Conservation (phyloP, 2,113 vertebrate species). For the Casuarius casuarius region DNA sequence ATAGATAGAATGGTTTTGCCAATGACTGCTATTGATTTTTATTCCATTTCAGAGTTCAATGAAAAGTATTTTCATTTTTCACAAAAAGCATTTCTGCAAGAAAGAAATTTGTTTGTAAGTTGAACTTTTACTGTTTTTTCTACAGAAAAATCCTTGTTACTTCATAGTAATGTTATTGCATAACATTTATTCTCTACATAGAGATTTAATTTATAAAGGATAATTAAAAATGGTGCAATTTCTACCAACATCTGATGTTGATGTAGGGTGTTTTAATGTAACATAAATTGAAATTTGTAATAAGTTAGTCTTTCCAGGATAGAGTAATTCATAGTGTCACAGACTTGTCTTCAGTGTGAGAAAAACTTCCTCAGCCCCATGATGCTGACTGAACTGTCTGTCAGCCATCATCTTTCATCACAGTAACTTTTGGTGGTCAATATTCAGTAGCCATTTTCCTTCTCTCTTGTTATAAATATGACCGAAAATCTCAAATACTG, state of each 20-base stretch:
- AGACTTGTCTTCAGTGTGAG: neutral
- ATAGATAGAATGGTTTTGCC: neutral
- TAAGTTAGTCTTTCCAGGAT: neutral
- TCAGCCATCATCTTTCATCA: neutral
- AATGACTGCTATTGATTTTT: neutral
- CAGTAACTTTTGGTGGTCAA: neutral
- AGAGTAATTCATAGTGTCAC: neutral
- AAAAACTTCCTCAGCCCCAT: neutral
- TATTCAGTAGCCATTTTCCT: neutral
- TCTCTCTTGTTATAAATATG: neutral
- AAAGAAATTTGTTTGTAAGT: neutral
- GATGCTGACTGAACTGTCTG: neutral
- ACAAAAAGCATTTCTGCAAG: neutral
- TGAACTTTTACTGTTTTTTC: neutral
- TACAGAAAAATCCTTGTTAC: neutral
- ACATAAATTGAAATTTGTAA: neutral
- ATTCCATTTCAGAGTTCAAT: neutral
- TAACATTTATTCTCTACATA: neutral
- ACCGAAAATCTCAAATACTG: neutral
- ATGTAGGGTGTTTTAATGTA: neutral
- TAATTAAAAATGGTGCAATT: neutral
- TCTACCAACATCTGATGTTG: neutral
- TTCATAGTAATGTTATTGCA: neutral
- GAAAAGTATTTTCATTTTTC: neutral
- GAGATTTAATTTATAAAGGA: neutral